phyloP scores from a whole-genome alignment of 2,113 vertebrate genomes.

The Coptodon rendalli region DNA sequence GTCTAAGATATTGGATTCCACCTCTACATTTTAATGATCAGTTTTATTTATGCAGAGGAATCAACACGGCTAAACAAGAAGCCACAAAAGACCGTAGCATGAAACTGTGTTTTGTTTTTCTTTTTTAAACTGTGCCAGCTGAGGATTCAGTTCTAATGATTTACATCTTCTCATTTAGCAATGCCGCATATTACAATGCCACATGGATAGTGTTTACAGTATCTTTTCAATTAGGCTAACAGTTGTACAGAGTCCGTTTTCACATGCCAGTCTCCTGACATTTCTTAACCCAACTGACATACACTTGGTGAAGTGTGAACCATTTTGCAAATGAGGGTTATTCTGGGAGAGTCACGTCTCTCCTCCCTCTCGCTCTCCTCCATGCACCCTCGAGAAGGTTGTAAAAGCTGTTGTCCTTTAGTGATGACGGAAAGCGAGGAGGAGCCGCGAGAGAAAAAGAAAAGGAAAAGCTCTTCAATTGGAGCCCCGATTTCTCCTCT shows the following conservation, averaged over 20 bases:
- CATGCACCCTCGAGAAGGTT: conserved; percentile 22
- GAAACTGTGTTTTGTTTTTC: neutral
- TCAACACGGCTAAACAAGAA: conserved; percentile 3
- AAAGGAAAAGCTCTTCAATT: conserved; percentile 38
- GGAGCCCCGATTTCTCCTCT: conserved; percentile 11
- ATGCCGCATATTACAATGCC: neutral
- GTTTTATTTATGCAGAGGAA: conserved; percentile 31
- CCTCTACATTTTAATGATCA: conserved; percentile 48
- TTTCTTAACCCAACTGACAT: conserved; percentile 31
- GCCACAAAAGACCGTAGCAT: neutral
- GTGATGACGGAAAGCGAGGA: conserved; percentile 28
- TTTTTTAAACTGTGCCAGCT: neutral
- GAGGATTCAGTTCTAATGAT: conserved; percentile 6
- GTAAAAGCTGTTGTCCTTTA: conserved; percentile 61
- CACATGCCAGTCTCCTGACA: conserved; percentile 29
- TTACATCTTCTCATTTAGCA: conserved; percentile 23
- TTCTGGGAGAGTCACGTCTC: conserved; percentile 42
- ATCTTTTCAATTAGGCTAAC: conserved; percentile 35
- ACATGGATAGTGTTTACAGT: conserved; percentile 18
- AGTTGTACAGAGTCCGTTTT: conserved; percentile 1
- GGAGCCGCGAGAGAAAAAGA: conserved; percentile 28
- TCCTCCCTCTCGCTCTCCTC: neutral
- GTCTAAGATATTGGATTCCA: conserved; percentile 50
- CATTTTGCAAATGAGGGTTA: conserved; percentile 51
- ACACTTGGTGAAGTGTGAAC: conserved; percentile 43